A percentile compares a stretch with the other conserved stretches of the same genome.
These are phyloP conservation scores for Eurypyga helias DNA, from an alignment of 2,113 vertebrate genomes.

Conservation along the genomic window DNA sequence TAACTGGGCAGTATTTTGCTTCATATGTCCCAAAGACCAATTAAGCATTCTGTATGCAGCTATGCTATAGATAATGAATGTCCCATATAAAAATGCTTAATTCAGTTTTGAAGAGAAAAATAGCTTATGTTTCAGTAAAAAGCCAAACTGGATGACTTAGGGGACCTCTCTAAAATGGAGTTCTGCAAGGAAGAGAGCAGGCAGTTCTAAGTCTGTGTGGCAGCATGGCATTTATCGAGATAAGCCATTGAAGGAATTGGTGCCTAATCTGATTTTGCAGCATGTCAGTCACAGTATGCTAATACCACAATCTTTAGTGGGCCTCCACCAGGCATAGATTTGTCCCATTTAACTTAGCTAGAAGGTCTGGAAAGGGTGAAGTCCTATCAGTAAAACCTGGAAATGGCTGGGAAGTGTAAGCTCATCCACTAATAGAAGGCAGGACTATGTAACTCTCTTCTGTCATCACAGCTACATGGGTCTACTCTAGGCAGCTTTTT, in stretches of 20 bases:
- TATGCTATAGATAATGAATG: neutral
- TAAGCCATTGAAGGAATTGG: neutral
- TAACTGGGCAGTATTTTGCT: constrained; percentile 34
- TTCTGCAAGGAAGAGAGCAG: neutral
- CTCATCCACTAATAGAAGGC: neutral
- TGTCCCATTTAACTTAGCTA: neutral
- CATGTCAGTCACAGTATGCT: neutral
- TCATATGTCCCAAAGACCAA: constrained; percentile 37
- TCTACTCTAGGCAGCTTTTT: neutral
- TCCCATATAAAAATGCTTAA: neutral
- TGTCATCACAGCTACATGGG: neutral
- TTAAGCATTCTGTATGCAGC: constrained; percentile 28
- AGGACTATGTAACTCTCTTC: neutral
- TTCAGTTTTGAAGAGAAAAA: neutral
- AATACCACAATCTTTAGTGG: neutral
- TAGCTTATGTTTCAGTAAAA: neutral
- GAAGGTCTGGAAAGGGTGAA: neutral
- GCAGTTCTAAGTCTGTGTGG: neutral
- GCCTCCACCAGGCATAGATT: neutral
- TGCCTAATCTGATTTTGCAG: constrained; percentile 7
- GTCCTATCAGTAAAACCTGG: neutral
- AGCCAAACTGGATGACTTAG: neutral
- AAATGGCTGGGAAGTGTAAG: neutral
- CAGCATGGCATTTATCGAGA: neutral
- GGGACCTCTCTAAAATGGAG: neutral